Base-by-base conservation (phyloP, 2,888 invertebrate genomes). In the Myathropa florea region DNA sequence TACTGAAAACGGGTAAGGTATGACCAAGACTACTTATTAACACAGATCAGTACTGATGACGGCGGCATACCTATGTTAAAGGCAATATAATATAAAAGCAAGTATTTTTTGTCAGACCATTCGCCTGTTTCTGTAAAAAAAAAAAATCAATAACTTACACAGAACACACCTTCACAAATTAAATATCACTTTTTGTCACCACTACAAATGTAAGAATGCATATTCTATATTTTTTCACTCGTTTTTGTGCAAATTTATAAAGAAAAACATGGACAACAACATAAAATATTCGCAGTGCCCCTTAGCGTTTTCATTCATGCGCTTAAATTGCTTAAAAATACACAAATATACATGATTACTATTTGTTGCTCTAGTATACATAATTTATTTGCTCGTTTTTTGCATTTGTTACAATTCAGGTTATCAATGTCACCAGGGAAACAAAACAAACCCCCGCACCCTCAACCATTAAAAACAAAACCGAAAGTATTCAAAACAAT, bases 91-190 rank as follows among this genome's bases (percentile, higher is more conserved):
- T n/a, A n/a, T n/a, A n/a, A n/a, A n/a, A n/a, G n/a, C n/a, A n/a
- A n/a, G n/a, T n/a, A n/a, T n/a, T n/a, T 12, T 12, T 9, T 18
- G 46, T n/a, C 33, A 33, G 46, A 18, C 46, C 1, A 33, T 33
- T 33, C 9, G 33, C 28, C 28, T 28, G 28, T 3, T 6, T 3
- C 39, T 39, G 14, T n/a, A 39, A 39, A 39, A 55, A 18, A 2
- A 55, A 23, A 23, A 55, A 9, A 2, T 55, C 4, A 33, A 21
- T 23, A 12, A 10, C 10, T 23, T 33, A 55, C 60, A 65, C 60
- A 67, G 72, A 80, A 73, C 80, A 80, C 72, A 80, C 67, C 80
- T 73, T 72, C 60, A 80, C 80, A 80, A n/a, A 12, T 21, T 53
- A 55, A 7, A 39, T 30, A 71, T 30, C 23, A 23, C 57, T 24